Conservation (phyloP, 2,888 invertebrate genomes). For the Leucophora obtusa region DNA sequence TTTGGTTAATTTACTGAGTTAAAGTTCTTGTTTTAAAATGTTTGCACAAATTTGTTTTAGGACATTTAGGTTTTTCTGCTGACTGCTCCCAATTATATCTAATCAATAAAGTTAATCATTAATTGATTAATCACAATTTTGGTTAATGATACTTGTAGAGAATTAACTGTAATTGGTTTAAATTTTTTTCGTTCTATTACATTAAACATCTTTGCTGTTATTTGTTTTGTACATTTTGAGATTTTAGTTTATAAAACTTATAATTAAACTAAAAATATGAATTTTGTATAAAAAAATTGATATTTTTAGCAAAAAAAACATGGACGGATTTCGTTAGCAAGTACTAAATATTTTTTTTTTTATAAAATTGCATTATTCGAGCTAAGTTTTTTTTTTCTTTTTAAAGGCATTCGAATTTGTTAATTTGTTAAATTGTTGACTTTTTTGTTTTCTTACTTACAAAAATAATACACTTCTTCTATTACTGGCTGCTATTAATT, state of each 20-base stretch:
- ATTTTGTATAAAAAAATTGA: constrained; percentile 16
- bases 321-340: constrained; percentile 54
- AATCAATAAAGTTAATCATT: too few relatives aligned
- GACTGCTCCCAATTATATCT: too few relatives aligned
- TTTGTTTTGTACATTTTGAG: constrained; percentile 70
- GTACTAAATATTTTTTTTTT: constrained; percentile 31
- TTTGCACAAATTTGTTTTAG: too few relatives aligned
- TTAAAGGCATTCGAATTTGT: constrained; percentile 23
- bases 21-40: too few relatives aligned
- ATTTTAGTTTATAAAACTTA: constrained; percentile 53
- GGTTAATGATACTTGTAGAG: neutral
- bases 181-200: constrained; percentile 37
- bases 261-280: constrained; percentile 41
- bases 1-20: too few relatives aligned
- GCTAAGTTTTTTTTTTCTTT: constrained; percentile 20
- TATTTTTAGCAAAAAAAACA: constrained; percentile 30
- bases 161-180: neutral
- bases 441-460: constrained; percentile 47
- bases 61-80: too few relatives aligned
- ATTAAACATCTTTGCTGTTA: constrained; percentile 19
- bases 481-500: constrained; percentile 1
- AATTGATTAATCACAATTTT: too few relatives aligned
- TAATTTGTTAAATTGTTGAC: constrained; percentile 47
- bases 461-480: constrained; percentile 44
- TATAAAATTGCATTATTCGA: constrained; percentile 35